phyloP scores from a whole-genome alignment of 2,797 vertebrate species.

The Sebastes elongatus region DNA sequence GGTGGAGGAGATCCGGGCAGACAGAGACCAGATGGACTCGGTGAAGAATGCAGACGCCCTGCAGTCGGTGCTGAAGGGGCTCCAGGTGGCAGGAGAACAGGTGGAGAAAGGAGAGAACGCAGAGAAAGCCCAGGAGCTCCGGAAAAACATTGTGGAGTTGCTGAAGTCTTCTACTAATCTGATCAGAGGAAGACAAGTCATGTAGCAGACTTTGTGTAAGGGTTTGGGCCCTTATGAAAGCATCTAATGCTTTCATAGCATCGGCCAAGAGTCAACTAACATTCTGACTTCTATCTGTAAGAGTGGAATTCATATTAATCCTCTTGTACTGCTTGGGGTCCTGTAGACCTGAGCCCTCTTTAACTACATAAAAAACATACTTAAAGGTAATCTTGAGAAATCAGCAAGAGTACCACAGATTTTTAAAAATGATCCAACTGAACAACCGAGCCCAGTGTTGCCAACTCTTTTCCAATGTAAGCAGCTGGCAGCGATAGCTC shows the following conservation, averaged over 20 bases:
- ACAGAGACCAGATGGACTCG: slow-evolving; percentile 77
- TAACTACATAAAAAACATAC: not conserved
- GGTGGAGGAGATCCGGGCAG: slow-evolving; percentile 75
- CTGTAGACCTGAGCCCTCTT: not conserved
- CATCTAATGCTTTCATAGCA: not conserved
- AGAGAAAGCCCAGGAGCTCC: slow-evolving; percentile 65
- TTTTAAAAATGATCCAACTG: too few relatives aligned
- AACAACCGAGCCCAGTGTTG: too few relatives aligned
- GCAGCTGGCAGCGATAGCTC: too few relatives aligned
- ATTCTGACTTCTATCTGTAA: not conserved
- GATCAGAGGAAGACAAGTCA: not conserved
- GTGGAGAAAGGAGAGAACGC: slow-evolving; percentile 37
- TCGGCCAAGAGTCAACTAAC: not conserved
- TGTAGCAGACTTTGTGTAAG: not conserved
- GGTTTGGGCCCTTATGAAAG: too few relatives aligned
- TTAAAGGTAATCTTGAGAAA: too few relatives aligned
- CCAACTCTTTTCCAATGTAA: too few relatives aligned
- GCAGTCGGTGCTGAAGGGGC: slow-evolving; percentile 67
- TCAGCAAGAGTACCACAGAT: too few relatives aligned
- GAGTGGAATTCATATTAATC: not conserved
- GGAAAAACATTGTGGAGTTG: slow-evolving; percentile 60
- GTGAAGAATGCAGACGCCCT: slow-evolving; percentile 77
- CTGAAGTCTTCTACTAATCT: slow-evolving; percentile 28
- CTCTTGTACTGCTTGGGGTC: not conserved
- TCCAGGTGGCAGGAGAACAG: slow-evolving; percentile 47